Evolutionary conservation across 2,797 vertebrate genomes (phyloP), one percentile per base, ranked within the genome.

Genomic region (Rhyacichthys aspro): DNA sequence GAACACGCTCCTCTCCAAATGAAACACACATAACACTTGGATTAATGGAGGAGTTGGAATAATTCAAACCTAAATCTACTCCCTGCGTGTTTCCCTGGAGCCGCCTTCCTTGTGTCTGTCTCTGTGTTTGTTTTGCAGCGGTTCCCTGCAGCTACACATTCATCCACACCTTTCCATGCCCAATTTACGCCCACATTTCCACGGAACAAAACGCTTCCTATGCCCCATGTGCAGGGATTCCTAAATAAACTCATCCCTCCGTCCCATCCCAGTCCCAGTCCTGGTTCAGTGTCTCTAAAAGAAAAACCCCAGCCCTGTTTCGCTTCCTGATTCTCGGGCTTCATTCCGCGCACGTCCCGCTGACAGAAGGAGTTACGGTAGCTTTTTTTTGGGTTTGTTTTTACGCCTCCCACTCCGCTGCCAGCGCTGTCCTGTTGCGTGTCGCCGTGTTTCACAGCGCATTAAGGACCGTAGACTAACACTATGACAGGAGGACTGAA

Each of bases 401-500:
- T 58, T 72, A 85, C 94, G 83, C 93, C 92, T 88, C 89, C 82
- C 76, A 71, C 86, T 70, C 70, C 65, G 87, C 91, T 93, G 91
- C 86, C 91, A 88, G 63, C 72, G 91, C 72, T 89, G 78, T 70
- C 48, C 72, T 45, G 76, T 28, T 81, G 56, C 67, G 60, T 53
- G 60, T 52, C 74, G 64, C 56, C 77, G 77, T 70, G 76, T 72
- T 59, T 70, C 70, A 87, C 85, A 64, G 86, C 77, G 71, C 85
- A 68, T 50, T 76, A 33, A 81, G 73, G 84, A 59, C 94, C 94
- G 90, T 90, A 33, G 10, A 12, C 48, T 10, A 11, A 8, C 49
- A 52, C 33, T 17, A 99, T 99, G 97, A 97, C 96, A 79, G 94
- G 94, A 77, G 96, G 94, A 81, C 86, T 77, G 86, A 96, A 94